Base-by-base conservation (phyloP, 2,888 invertebrate genomes). In the Trachelus tabidus region DNA sequence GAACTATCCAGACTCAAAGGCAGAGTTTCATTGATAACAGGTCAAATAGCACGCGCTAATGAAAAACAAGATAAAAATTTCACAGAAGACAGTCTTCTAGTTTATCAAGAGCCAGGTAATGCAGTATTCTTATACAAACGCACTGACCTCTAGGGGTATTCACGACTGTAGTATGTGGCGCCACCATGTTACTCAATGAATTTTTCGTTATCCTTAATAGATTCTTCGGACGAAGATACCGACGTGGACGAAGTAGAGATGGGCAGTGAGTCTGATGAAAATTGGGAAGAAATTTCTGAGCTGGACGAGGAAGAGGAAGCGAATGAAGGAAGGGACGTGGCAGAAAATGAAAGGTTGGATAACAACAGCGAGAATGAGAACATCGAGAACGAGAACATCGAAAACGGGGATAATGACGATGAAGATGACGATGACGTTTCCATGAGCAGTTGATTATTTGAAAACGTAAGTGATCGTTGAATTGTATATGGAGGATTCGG, bases 1-100 rank as follows among this genome's bases (percentile, higher is more conserved):
- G 93, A 93, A 73, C 88, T 95, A 79, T 93, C 93, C 73, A 92
- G 92, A 85, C 90, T 95, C 76, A 93, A 93, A 84, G 95, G 95
- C 9, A 93, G 95, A 74, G 91, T 95, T 68, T 93, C 94, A 82
- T 92, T 95, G 37, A 89, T 95, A 69, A 91, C 94, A 37, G 92
- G 93, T 11, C 94, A 94, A 88, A 92, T 94, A 75, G 90, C 91
- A 73, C 89, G 90, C 12, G 88, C 89, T n/a, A 89, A 87, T 31
- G 91, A 92, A 75, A 90, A 92, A 81, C 87, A 91, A 33, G 92
- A 92, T 35, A 92, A 92, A 75, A 90, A 91, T 12, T 85, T 88
- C 4, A 86, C 85, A 37, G 91, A 92, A 77, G 90, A 92, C 71
- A 91, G 93, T 12, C 87, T 93, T 37, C 90, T 94, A 30, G 91